These are phyloP conservation scores for Ostrea edulis DNA, from an alignment of 1,140 invertebrate species.

Conservation along the genomic window DNA sequence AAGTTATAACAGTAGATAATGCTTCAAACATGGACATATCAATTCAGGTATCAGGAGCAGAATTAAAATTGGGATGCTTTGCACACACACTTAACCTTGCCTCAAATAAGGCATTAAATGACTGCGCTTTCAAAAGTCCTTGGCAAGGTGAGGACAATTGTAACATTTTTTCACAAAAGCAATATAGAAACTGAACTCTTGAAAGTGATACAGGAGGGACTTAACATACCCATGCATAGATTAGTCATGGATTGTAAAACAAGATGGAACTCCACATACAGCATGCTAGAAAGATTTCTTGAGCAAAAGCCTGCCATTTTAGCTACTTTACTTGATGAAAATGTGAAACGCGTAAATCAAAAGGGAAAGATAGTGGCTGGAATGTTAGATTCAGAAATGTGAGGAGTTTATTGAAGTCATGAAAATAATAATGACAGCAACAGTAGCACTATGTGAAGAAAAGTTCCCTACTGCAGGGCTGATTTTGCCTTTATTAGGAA, in stretches of 20 bases:
- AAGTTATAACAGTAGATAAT: conserved; percentile 12
- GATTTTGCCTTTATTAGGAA: too few species aligned
- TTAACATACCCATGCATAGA: not conserved
- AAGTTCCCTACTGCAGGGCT: too few species aligned
- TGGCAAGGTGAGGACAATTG: conserved; percentile 10
- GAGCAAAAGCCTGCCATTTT: conserved; percentile 23
- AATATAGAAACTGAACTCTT: not conserved
- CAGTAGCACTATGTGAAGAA: too few species aligned
- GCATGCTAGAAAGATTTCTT: conserved; percentile 18
- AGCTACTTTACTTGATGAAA: conserved; percentile 9
- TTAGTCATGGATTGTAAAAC: conserved; percentile 27
- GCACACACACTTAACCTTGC: conserved; percentile 1
- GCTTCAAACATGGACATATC: not conserved
- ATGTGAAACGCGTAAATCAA: not conserved
- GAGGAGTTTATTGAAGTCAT: too few species aligned
- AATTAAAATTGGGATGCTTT: not conserved
- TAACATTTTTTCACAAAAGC: conserved; percentile 16
- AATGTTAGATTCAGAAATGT: too few species aligned
- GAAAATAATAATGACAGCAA: too few species aligned
- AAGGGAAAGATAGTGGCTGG: too few species aligned
- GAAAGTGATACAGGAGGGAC: conserved; percentile 30
- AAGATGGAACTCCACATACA: conserved; percentile 23
- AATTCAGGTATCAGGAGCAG: not conserved
- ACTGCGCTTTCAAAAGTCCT: not conserved
- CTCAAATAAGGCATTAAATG: not conserved